phyloP scores from a whole-genome alignment of 92 coral and sea anemone species.

The Zoanthus sansibaricus region DNA sequence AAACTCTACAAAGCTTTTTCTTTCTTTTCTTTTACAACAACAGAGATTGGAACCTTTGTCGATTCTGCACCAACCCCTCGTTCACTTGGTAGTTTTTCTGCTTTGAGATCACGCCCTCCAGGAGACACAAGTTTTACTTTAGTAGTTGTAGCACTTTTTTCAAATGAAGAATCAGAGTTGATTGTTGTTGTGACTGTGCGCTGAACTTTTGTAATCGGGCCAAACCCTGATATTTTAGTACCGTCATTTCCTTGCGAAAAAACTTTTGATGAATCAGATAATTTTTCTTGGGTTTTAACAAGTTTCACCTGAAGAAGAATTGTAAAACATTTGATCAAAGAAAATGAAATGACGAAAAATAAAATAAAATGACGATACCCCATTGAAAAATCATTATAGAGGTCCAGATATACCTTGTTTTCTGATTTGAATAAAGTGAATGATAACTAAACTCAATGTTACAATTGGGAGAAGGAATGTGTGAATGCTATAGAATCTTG shows the following conservation, averaged over 20 bases:
- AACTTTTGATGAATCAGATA: neutral
- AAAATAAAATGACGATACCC: no score
- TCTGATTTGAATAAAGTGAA: no score
- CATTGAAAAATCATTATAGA: no score
- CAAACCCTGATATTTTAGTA: slow-evolving; percentile 6
- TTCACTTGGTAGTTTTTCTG: neutral
- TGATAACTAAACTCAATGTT: no score
- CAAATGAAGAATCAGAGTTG: slow-evolving; percentile 25
- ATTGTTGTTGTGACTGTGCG: slow-evolving; percentile 29
- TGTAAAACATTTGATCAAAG: neutral
- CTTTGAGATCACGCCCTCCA: slow-evolving; percentile 1
- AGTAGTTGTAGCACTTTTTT: neutral
- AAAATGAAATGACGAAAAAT: no score
- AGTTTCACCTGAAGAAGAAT: slow-evolving; percentile 15
- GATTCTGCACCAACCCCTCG: neutral
- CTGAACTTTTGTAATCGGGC: slow-evolving; percentile 18
- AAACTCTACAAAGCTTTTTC: neutral
- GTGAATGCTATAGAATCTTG: no score
- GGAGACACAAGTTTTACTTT: slow-evolving; percentile 18
- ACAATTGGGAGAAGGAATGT: no score
- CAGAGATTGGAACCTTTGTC: neutral
- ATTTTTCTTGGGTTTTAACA: neutral
- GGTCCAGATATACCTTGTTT: no score
- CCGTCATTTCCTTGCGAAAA: neutral
- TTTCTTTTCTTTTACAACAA: neutral